Evolutionary conservation across 2,113 vertebrate genomes (phyloP).

Genomic region (Alethe diademata): DNA sequence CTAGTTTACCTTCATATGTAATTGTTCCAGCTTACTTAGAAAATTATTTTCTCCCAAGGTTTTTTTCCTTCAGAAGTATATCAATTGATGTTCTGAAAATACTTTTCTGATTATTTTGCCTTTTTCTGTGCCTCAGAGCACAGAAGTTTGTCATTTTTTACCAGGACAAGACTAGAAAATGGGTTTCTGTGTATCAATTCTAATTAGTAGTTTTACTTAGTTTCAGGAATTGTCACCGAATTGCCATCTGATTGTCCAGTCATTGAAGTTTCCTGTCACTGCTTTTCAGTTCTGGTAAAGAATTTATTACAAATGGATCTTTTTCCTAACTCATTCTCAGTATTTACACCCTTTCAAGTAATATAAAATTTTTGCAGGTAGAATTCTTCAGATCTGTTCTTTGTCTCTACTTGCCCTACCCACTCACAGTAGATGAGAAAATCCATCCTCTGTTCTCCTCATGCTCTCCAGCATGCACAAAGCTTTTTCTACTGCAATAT

Average conservation of each 20-base stretch:
- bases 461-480: neutral
- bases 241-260: neutral
- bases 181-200: neutral
- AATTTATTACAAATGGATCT: neutral
- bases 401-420: neutral
- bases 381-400: neutral
- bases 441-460: neutral
- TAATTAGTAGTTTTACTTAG: neutral
- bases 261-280: neutral
- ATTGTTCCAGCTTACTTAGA: neutral
- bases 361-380: neutral
- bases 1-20: neutral
- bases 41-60: neutral
- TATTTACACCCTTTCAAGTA: fast-evolving
- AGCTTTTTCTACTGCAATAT: neutral
- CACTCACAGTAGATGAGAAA: neutral
- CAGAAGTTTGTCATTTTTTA: neutral
- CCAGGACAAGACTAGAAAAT: neutral
- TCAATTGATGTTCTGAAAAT: neutral
- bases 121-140: neutral
- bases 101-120: neutral
- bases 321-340: neutral
- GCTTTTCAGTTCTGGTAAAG: neutral
- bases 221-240: neutral
- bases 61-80: neutral